phyloP scores from a whole-genome alignment of 2,113 vertebrate species.

The Phrynosoma blainvillii region DNA sequence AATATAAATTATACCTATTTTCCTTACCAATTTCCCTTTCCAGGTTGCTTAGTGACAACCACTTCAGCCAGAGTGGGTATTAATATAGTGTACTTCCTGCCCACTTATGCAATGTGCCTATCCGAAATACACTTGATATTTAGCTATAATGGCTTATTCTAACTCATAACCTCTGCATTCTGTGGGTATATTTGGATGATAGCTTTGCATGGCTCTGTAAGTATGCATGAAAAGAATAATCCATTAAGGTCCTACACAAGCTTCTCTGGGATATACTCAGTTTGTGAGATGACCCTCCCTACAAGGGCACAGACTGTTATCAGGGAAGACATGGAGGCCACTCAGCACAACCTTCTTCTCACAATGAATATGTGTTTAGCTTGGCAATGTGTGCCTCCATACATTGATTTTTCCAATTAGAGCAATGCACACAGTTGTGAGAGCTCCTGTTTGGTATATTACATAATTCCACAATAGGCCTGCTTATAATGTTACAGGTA shows the following conservation, averaged over 20 bases:
- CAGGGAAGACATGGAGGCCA: not conserved
- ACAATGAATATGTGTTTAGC: not conserved
- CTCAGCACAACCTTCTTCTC: not conserved
- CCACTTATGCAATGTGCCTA: slow-evolving; percentile 34
- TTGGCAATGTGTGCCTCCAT: not conserved
- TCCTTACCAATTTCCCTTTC: slow-evolving; percentile 32
- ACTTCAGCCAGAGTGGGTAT: slow-evolving; percentile 26
- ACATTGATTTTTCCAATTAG: not conserved
- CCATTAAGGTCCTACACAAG: not conserved
- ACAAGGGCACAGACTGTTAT: not conserved
- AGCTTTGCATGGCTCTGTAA: not conserved
- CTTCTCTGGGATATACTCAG: not conserved
- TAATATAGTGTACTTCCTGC: slow-evolving; percentile 35
- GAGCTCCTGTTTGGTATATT: not conserved
- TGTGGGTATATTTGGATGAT: not conserved
- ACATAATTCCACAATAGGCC: not conserved
- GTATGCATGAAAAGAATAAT: not conserved
- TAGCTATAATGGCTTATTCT: slow-evolving; percentile 54
- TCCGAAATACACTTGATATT: slow-evolving; percentile 52
- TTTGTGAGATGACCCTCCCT: not conserved
- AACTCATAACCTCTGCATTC: slow-evolving; percentile 38
- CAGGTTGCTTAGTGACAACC: slow-evolving; percentile 36
- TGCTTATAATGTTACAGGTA: not conserved
- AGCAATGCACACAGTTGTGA: not conserved
- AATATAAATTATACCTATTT: slow-evolving; percentile 2